Evolutionary conservation across 2,797 vertebrate species (phyloP), one percentile per base, ranked within the genome.

Genomic region (Percopsis omiscomaycus): DNA sequence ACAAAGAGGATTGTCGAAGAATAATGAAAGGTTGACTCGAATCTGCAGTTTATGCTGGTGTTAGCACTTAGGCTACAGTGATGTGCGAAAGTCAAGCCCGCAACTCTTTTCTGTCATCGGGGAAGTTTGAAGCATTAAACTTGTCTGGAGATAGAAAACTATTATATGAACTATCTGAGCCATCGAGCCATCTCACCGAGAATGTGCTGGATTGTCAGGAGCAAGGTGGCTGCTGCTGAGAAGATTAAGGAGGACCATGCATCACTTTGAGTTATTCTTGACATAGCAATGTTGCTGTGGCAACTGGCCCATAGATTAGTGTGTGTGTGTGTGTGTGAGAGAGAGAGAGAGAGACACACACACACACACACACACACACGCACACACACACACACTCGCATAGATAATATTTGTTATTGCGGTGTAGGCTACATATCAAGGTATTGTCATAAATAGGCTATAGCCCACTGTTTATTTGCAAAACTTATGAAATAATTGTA

Each of bases 201-300:
- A 64, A 68, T 60, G 77, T 71, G 32, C 68, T 75, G 68, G 64
- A 63, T 59, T 58, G 16, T 60, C 28, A 61, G 70, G 37, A 68
- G 73, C 69, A 71, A 15, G 47, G 13, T 64, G 67, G 66, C 73
- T 29, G 64, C 67, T 68, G 51, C 59, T 58, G 57, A n/a, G 68
- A 72, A 79, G 54, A 49, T 15, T 63, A 42, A 67, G 50, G 46
- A 69, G 61, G 52, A 73, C 74, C 80, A 75, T 45, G 78, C 80
- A 81, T 84, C 81, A 69, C 63, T 74, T 57, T 60, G 75, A 83
- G 84, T 89, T 88, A 89, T 88, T 89, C 86, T 82, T 81, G 76
- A 83, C 75, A 69, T 63, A 61, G 79, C 72, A 80, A 74, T 48
- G 91, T 92, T 92, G 85, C 91, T 87, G 86, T 92, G 88, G 91